Conservation (phyloP, 92 coral and sea anemone species). For the Diadumene lineata region DNA sequence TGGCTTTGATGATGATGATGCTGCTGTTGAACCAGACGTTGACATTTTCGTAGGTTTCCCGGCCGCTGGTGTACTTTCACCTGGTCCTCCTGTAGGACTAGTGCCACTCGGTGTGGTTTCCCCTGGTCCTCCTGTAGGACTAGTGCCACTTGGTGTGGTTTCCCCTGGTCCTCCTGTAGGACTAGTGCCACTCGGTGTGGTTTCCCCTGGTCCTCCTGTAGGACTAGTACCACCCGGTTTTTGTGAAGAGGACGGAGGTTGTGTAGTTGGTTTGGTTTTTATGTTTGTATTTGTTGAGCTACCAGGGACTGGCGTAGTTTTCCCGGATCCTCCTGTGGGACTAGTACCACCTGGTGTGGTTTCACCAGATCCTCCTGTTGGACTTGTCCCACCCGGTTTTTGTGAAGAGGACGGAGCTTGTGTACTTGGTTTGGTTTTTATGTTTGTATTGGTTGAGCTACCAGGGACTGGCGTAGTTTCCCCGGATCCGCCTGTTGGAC, state of each 20-base stretch:
- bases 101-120: background rate
- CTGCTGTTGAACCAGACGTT: background rate
- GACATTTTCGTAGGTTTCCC: background rate
- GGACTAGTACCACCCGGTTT: background rate
- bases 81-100: background rate
- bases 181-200: background rate
- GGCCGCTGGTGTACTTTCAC: background rate
- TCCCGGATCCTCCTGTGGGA: background rate
- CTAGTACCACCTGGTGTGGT: background rate
- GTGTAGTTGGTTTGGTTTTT: background rate
- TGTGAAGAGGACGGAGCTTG: background rate
- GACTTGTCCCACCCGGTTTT: background rate
- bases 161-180: background rate
- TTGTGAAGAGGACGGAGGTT: background rate
- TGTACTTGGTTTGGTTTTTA: background rate
- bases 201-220: background rate
- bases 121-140: background rate
- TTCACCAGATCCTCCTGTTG: background rate
- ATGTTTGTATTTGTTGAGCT: background rate
- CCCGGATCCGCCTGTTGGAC: background rate
- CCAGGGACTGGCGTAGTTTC: background rate
- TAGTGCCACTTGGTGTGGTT: background rate
- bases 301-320: background rate
- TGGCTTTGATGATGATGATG: background rate
- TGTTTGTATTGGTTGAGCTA: background rate